Percentiles rank a stretch among this genome's conserved stretches.
Conservation (phyloP, 2,888 invertebrate genomes). For the Linnaemya vulpina region DNA sequence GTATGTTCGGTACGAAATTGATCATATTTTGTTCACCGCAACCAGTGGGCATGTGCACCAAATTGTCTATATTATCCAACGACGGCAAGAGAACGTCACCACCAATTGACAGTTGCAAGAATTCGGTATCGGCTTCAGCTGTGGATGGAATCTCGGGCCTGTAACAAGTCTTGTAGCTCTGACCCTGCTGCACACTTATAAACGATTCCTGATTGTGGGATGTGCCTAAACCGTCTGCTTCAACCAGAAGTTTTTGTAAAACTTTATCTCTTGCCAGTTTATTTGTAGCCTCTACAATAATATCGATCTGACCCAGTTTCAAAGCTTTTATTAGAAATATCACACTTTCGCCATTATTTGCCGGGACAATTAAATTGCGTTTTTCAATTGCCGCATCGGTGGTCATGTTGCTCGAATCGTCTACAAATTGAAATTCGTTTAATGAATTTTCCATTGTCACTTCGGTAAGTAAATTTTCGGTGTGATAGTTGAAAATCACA, state of each 20-base stretch:
- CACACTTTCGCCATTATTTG: constrained; percentile 86
- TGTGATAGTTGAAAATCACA: constrained; percentile 92
- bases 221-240: constrained; percentile 86
- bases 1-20: constrained; percentile 76
- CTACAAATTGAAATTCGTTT: constrained; percentile 88
- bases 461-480: constrained; percentile 88
- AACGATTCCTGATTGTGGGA: constrained; percentile 22
- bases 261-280: constrained; percentile 84
- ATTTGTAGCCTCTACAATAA: constrained; percentile 87
- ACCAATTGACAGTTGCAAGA: constrained; percentile 85
- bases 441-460: constrained; percentile 91
- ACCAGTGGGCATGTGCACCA: constrained; percentile 82
- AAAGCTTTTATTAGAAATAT: constrained; percentile 89
- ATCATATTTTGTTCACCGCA: constrained; percentile 90
- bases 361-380: constrained; percentile 85
- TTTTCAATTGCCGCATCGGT: not conserved
- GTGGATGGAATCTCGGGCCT: constrained; percentile 86
- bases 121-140: constrained; percentile 89
- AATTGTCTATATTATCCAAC: constrained; percentile 30
- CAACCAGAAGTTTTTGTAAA: constrained; percentile 85
- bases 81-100: constrained; percentile 34
- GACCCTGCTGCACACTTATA: not conserved
- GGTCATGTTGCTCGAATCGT: not conserved
- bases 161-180: not conserved
- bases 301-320: constrained; percentile 86